Evolutionary conservation across 2,888 invertebrate species (phyloP).

Genomic region (Gastrophysa polygoni): DNA sequence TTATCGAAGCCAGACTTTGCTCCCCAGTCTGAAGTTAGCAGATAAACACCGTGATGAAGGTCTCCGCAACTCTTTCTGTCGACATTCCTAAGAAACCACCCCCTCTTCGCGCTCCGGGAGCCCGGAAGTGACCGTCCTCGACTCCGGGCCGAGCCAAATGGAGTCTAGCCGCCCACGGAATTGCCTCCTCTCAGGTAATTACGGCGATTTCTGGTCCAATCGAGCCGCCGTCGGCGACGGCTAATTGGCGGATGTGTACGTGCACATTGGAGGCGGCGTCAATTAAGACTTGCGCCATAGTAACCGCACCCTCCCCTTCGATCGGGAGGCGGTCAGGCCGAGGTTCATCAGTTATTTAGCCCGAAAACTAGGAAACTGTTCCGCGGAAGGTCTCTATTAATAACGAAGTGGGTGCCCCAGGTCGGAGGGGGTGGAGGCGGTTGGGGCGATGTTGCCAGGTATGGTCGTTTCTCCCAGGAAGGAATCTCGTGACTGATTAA

Average conservation of each 20-base stretch:
- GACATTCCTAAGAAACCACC: neutral
- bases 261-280: conserved; percentile 57
- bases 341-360: conserved; percentile 38
- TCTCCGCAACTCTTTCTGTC: neutral
- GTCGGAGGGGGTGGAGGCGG: conserved; percentile 18
- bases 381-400: conserved; percentile 35
- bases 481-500: no score
- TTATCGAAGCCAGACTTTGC: no score
- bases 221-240: conserved; percentile 48
- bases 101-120: neutral
- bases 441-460: no score
- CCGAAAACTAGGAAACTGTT: conserved; percentile 15
- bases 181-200: conserved; percentile 39
- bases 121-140: conserved; percentile 22
- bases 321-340: conserved; percentile 53
- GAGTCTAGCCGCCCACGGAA: conserved; percentile 30
- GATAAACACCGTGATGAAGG: no score
- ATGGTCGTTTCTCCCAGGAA: no score
- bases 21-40: no score
- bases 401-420: conserved; percentile 28
- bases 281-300: conserved; percentile 54
- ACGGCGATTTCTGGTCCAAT: conserved; percentile 44
- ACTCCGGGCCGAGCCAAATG: conserved; percentile 28
- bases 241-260: conserved; percentile 59
- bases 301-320: conserved; percentile 41